Base-by-base conservation (phyloP, 2,888 invertebrate species). In the Arctia plantaginis region DNA sequence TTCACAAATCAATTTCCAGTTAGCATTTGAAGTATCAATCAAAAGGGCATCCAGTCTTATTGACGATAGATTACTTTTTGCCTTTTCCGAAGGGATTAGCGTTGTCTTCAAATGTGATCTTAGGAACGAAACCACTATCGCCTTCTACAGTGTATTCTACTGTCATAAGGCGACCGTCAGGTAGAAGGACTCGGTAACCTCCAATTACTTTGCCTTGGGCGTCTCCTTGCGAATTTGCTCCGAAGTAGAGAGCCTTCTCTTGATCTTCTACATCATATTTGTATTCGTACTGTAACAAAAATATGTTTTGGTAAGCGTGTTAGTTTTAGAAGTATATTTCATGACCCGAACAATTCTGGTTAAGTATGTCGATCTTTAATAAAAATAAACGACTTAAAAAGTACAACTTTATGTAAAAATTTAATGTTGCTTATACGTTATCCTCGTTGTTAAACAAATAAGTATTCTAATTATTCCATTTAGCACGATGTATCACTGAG, bases 211-310 rank as follows among this genome's bases (percentile, higher is more conserved):
- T 96, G 80, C 97, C 97, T 82, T 95, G 93, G 7, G 96, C 96
- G 83, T 97, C 97, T 3, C 97, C 97, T 47, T 93, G 91, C 93
- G 97, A 97, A 84, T 97, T 97, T 79, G 97, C 97, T 18, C 97
- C 97, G 90, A 97, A 97, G 93, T 96, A 97, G 67, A 97, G 96
- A 75, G 96, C 95, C 82, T 97, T 97, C 84, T 97, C 97, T 81
- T 96, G 96, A 89, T 97, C 97, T 88, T 97, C 97, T 41, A 98
- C 97, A 91, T 97, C 97, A 91, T 97, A 98, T 91, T 97, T 96
- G 92, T 97, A 97, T 90, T 97, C 97, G 87, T 97, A 97, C 97
- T 97, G 95, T 77, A 80, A 69, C 66, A 41, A 64, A 67, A 51
- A 69, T 8, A 4, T 15, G 3, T 59, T 23, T 72, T 30, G 0